A percentile compares a stretch with the other conserved stretches of the same genome.
Evolutionary conservation across 2,888 invertebrate species (phyloP).

Genomic region (Brachyptera putata): DNA sequence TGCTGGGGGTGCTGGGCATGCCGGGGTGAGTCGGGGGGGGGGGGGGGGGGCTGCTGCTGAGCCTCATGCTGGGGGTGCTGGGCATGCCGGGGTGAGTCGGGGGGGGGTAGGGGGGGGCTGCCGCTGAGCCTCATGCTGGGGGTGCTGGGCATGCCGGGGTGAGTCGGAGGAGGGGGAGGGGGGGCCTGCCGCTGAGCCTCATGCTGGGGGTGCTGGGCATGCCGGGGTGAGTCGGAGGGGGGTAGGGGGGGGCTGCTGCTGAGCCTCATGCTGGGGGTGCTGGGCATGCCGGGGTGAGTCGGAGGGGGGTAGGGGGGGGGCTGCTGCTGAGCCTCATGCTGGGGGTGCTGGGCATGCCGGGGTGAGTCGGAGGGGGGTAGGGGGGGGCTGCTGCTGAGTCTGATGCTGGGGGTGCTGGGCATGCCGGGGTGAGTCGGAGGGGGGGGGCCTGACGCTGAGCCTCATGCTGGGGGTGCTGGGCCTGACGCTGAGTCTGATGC

Average conservation of each 20-base stretch:
- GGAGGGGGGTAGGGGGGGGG: no score
- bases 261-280: no score
- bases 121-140: conserved; percentile 41
- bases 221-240: conserved; percentile 43
- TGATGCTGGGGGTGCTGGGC: conserved; percentile 41
- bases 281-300: no score
- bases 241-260: no score
- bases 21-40: conserved; percentile 39
- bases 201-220: conserved; percentile 42
- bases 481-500: conserved; percentile 39
- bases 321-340: no score
- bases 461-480: conserved; percentile 40
- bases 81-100: conserved; percentile 44
- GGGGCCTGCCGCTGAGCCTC: conserved; percentile 39
- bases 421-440: conserved; percentile 41
- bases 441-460: conserved; percentile 39
- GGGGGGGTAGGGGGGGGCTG: no score
- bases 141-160: conserved; percentile 43
- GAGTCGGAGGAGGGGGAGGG: no score
- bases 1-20: conserved; percentile 42
- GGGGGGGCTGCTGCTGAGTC: conserved; percentile 39
- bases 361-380: no score
- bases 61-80: conserved; percentile 40
- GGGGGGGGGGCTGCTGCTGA: conserved; percentile 40
- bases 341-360: no score